Evolutionary conservation across 2,113 vertebrate species (phyloP).

Genomic region (Rissa tridactyla): DNA sequence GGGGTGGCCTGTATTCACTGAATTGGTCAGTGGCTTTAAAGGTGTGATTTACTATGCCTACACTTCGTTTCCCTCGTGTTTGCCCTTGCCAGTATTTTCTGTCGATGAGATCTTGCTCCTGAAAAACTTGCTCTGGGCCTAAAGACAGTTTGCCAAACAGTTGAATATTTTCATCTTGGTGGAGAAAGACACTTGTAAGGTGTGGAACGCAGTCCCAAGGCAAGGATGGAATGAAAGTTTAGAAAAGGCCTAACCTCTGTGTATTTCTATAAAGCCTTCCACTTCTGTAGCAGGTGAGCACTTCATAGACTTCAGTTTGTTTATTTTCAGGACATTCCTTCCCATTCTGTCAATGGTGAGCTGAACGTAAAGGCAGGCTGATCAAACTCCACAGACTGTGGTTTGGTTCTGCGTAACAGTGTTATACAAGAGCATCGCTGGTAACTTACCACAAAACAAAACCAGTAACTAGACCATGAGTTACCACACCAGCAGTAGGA

Average conservation of each 20-base stretch:
- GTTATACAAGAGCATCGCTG: rapidly evolving
- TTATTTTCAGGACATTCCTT: background rate
- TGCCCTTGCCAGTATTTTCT: background rate
- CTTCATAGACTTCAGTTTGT: background rate
- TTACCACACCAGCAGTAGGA: background rate
- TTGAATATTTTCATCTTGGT: background rate
- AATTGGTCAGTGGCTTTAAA: background rate
- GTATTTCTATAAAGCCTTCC: background rate
- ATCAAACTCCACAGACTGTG: background rate
- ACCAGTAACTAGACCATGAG: background rate
- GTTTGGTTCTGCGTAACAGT: background rate
- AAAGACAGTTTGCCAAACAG: background rate
- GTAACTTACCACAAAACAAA: background rate
- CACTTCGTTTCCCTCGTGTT: background rate
- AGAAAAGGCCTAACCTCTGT: background rate
- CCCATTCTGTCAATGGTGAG: background rate
- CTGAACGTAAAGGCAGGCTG: background rate
- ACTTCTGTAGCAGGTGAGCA: background rate
- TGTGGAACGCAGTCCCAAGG: background rate
- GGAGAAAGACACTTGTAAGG: background rate
- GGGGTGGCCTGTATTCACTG: background rate
- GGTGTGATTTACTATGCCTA: background rate
- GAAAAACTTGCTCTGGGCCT: background rate
- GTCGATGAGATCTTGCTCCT: background rate
- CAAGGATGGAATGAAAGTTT: background rate